phyloP scores from a whole-genome alignment of 2,797 vertebrate genomes.

The Peromyscus nudipes region DNA sequence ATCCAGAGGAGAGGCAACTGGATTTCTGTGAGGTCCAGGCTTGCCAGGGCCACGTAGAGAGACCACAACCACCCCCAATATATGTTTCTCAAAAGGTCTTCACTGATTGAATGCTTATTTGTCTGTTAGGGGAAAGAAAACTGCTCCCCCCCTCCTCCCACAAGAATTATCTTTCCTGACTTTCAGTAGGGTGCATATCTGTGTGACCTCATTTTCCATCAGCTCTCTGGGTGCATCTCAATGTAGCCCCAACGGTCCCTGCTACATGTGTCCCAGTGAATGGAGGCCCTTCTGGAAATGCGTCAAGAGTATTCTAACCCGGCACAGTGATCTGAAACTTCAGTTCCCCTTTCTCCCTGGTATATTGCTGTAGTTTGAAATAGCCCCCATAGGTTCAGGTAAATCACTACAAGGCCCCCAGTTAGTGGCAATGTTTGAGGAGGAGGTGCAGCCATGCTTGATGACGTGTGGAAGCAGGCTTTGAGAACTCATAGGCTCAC shows the following conservation, averaged over 20 bases:
- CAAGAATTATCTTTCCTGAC: neutral
- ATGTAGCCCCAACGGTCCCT: neutral
- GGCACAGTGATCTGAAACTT: neutral
- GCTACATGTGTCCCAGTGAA: neutral
- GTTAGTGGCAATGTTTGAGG: too few relatives aligned
- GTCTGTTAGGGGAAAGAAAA: conserved; percentile 49
- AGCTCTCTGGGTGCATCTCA: neutral
- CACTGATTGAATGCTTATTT: conserved; percentile 1
- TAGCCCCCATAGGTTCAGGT: neutral
- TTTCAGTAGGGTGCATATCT: neutral
- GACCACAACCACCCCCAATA: too few relatives aligned
- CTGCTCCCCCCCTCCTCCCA: neutral
- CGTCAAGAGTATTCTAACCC: neutral
- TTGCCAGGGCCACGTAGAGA: neutral
- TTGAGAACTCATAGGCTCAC: neutral
- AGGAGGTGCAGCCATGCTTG: neutral
- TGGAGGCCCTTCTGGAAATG: neutral
- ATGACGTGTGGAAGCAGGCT: neutral
- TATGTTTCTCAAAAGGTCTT: neutral
- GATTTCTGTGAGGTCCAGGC: neutral
- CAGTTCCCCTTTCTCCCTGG: neutral
- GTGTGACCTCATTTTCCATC: neutral
- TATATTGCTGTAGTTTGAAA: neutral
- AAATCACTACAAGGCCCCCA: neutral
- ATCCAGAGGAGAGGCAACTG: neutral